Conservation (phyloP, 2,797 vertebrate genomes). For the Chloroceryle amazona region DNA sequence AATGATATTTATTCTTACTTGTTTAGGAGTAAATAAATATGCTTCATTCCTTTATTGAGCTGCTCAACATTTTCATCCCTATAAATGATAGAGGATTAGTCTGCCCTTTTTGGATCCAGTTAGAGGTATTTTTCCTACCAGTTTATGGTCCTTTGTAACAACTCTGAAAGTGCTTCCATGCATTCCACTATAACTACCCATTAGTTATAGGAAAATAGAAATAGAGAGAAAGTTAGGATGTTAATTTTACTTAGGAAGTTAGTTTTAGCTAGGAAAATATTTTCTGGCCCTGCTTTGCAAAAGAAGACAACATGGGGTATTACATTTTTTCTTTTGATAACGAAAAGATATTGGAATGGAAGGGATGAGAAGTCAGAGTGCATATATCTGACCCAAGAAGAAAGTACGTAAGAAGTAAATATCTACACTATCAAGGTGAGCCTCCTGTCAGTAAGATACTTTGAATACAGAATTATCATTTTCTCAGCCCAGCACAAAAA, state of each 20-base stretch:
- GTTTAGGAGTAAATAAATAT: background rate
- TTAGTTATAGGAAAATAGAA: background rate
- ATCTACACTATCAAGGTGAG: background rate
- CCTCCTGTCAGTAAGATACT: background rate
- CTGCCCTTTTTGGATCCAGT: background rate
- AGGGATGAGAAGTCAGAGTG: background rate
- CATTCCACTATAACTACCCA: background rate
- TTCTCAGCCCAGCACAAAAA: background rate
- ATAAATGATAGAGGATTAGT: background rate
- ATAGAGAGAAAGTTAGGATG: background rate
- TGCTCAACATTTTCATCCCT: background rate
- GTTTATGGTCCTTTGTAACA: background rate
- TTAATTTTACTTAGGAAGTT: background rate
- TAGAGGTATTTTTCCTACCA: background rate
- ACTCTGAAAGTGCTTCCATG: background rate
- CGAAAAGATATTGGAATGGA: background rate
- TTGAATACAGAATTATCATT: accelerated
- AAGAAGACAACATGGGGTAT: background rate
- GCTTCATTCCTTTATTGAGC: background rate
- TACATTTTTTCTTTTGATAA: background rate
- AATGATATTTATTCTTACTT: background rate
- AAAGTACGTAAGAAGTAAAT: background rate
- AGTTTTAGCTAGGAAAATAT: background rate
- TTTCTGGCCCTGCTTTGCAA: background rate
- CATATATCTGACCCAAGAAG: background rate